Evolutionary conservation across 2,888 invertebrate genomes (phyloP).

Genomic region (Tenthredo mesomela): DNA sequence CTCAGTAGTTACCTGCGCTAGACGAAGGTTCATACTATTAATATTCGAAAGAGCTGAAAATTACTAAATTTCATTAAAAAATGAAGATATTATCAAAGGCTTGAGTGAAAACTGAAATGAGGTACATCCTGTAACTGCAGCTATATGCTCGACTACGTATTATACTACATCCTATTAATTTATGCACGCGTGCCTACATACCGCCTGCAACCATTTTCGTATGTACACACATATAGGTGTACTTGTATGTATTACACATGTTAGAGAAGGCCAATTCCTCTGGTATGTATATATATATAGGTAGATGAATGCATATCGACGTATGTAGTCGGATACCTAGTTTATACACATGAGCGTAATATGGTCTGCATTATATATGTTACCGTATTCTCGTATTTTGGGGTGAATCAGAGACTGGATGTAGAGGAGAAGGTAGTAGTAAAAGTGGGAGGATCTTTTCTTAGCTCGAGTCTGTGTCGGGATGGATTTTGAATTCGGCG

Average conservation of each 20-base stretch:
- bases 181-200: slow-evolving; percentile 30
- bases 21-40: too few relatives aligned
- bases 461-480: slow-evolving; percentile 26
- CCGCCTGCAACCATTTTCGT: neutral
- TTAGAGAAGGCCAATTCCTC: neutral
- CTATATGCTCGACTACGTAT: neutral
- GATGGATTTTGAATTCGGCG: slow-evolving; percentile 35
- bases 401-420: slow-evolving; percentile 29
- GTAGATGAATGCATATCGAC: neutral
- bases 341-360: neutral
- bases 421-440: neutral
- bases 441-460: slow-evolving; percentile 19
- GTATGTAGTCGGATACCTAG: neutral
- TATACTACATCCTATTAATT: slow-evolving; percentile 5
- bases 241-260: neutral
- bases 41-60: too few relatives aligned
- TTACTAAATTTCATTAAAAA: too few relatives aligned
- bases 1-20: too few relatives aligned
- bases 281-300: neutral
- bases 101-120: neutral
- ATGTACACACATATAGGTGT: neutral
- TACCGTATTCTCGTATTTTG: neutral
- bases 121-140: neutral
- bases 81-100: neutral
- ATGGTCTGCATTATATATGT: neutral